Evolutionary conservation across 1,140 invertebrate species (phyloP).

Genomic region (Bombus terrestris): DNA sequence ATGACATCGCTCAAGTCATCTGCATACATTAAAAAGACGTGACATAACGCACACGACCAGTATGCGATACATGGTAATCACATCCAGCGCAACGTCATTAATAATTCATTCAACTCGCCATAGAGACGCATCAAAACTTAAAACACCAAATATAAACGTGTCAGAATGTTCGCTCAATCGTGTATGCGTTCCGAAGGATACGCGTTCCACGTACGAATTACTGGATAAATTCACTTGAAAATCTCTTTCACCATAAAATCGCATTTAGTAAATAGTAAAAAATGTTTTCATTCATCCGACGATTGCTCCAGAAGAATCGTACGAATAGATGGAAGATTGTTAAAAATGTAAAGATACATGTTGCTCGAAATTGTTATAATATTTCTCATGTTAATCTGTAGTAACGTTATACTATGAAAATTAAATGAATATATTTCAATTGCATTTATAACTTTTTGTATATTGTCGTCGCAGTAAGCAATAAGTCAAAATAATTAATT

Average conservation of each 20-base stretch:
- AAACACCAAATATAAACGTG: conserved; percentile 40
- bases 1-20: conserved; percentile 62
- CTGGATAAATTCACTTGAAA: not conserved
- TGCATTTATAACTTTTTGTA: no score
- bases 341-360: not conserved
- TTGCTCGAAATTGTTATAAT: not conserved
- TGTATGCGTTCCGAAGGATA: no score
- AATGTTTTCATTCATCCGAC: not conserved
- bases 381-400: not conserved
- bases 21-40: conserved; percentile 60
- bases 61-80: conserved; percentile 55
- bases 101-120: conserved; percentile 66
- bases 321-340: not conserved
- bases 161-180: not conserved
- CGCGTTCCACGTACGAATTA: not conserved
- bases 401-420: not conserved
- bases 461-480: no score
- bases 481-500: no score
- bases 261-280: not conserved
- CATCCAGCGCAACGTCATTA: conserved; percentile 57
- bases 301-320: not conserved
- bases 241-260: not conserved
- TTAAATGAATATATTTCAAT: no score
- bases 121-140: conserved; percentile 39
- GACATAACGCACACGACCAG: conserved; percentile 57